Conservation (phyloP, 1,140 invertebrate species). For the Euura lappo region DNA sequence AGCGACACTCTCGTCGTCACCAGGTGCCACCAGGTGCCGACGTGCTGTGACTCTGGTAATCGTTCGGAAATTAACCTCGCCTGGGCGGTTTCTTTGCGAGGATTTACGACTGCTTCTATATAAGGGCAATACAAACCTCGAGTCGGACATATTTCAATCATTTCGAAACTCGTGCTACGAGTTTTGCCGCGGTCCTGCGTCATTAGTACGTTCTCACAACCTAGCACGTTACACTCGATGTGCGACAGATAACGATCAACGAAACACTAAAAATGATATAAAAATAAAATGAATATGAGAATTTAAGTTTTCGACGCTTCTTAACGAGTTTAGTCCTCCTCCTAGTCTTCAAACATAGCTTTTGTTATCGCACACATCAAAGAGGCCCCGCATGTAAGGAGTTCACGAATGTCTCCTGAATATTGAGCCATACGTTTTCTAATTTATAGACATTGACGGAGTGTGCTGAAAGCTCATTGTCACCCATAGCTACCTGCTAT, state of each 20-base stretch:
- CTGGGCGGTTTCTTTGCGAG: conserved; percentile 46
- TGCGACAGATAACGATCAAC: conserved; percentile 1
- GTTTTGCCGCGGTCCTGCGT: background rate
- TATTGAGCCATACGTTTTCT: too few relatives aligned
- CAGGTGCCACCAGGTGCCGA: conserved; percentile 44
- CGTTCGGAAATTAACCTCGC: conserved; percentile 57
- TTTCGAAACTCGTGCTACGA: conserved; percentile 25
- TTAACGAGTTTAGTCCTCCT: background rate
- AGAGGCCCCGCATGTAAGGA: too few relatives aligned
- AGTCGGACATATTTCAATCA: conserved; percentile 44
- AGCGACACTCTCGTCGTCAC: conserved; percentile 1
- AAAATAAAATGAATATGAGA: conserved; percentile 4
- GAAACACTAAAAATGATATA: background rate
- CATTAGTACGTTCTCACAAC: conserved; percentile 2
- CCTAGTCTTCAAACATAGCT: too few relatives aligned
- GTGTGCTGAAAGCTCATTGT: too few relatives aligned
- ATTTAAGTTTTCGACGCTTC: background rate
- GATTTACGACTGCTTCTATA: conserved; percentile 45
- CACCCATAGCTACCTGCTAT: too few relatives aligned
- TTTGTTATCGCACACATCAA: too few relatives aligned
- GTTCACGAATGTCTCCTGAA: too few relatives aligned
- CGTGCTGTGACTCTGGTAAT: conserved; percentile 40
- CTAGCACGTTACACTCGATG: background rate
- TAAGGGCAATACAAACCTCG: conserved; percentile 44
- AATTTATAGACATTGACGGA: too few relatives aligned